These are phyloP conservation scores for Scleropages formosus DNA, from an alignment of 2,797 vertebrate genomes.

Conservation along the genomic window DNA sequence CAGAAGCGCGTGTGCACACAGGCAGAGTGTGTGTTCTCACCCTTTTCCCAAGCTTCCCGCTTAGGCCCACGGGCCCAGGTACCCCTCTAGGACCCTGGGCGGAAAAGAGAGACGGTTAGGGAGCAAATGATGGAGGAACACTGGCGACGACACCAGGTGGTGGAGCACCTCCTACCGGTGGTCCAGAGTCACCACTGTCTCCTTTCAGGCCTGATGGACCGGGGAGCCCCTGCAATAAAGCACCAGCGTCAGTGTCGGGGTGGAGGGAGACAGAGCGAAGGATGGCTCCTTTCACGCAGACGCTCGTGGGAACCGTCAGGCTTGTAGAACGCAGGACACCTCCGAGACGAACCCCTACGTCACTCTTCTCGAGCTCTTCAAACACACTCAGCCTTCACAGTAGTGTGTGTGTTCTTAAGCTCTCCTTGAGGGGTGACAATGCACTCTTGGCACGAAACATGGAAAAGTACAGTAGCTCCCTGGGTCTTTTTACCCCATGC, in stretches of 20 bases:
- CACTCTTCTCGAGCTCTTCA: no score
- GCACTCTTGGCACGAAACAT: no score
- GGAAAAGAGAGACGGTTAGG: slow-evolving; percentile 3
- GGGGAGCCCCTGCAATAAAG: slow-evolving; percentile 69
- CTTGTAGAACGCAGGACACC: no score
- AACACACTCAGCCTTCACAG: no score
- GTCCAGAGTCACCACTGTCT: slow-evolving; percentile 77
- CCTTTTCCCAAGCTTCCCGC: slow-evolving; percentile 85
- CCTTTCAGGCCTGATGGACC: slow-evolving; percentile 86
- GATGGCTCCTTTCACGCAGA: neutral
- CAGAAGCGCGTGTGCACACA: neutral
- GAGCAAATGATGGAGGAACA: neutral
- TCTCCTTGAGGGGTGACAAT: no score
- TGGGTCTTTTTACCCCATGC: no score
- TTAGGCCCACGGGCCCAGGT: slow-evolving; percentile 74
- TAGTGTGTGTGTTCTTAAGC: no score
- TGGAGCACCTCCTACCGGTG: slow-evolving; percentile 67
- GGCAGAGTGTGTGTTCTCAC: slow-evolving; percentile 59
- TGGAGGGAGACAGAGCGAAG: neutral
- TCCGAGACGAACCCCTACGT: no score
- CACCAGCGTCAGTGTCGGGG: neutral
- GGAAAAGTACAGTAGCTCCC: no score
- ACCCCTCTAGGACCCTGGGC: slow-evolving; percentile 82
- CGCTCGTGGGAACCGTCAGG: no score
- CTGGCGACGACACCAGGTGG: slow-evolving; percentile 4